phyloP scores from a whole-genome alignment of 2,113 vertebrate genomes.

The Sinocyclocheilus anophthalmus region DNA sequence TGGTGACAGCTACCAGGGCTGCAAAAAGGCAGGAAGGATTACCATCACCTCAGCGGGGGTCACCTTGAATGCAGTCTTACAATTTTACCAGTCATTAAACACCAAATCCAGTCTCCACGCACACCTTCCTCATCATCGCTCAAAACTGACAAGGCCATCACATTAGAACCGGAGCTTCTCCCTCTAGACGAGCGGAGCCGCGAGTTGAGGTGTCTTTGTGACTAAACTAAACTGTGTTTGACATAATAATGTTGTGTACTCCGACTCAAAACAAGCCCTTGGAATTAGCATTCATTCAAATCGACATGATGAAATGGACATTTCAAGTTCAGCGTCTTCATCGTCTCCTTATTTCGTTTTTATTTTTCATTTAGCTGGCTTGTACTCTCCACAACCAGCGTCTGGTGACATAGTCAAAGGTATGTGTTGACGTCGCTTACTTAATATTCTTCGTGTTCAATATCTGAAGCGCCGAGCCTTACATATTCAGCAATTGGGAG shows the following conservation, averaged over 20 bases:
- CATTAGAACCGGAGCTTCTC: conserved; percentile 56
- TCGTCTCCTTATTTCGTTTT: not conserved
- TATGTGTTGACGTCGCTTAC: conserved; percentile 57
- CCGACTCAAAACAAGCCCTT: not conserved
- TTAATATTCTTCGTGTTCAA: conserved; percentile 67
- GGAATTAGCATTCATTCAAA: conserved; percentile 26
- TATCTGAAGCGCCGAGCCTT: conserved; percentile 64
- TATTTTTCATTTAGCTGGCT: not conserved
- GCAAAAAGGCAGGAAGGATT: conserved; percentile 74
- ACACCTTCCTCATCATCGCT: conserved; percentile 67
- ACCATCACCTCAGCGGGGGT: conserved; percentile 72
- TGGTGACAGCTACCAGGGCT: conserved; percentile 69
- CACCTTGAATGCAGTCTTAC: conserved; percentile 78
- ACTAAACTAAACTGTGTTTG: conserved; percentile 23
- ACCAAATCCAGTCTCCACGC: conserved; percentile 71
- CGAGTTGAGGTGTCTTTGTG: not conserved
- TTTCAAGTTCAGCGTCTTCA: not conserved
- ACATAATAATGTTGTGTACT: conserved; percentile 27
- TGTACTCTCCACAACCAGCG: not conserved
- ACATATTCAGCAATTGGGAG: conserved; percentile 65
- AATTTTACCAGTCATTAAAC: conserved; percentile 83
- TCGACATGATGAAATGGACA: not conserved
- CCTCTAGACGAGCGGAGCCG: not conserved
- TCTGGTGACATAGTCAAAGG: conserved; percentile 32
- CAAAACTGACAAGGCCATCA: conserved; percentile 65